Evolutionary conservation across 2,888 invertebrate species (phyloP), one percentile per base, ranked within the genome.

Genomic region (Morpho deidamia): DNA sequence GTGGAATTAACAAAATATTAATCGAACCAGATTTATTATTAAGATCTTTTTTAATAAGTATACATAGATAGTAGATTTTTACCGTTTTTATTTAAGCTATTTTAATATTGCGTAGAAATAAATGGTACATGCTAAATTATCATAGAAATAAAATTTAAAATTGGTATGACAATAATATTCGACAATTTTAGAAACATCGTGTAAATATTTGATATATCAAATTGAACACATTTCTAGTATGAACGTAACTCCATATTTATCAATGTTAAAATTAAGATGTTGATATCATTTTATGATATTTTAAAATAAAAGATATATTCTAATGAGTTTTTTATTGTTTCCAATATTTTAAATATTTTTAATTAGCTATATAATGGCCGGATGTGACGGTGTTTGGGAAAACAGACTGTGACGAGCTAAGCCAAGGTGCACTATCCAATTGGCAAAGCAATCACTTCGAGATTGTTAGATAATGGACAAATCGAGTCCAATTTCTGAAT

Each of bases 241-340:
- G 69, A 69, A 74, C 72, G 69, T 68, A 64, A 69, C 72, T 84
- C 23, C 38, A 50, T 49, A 85, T 85, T 85, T 87, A 88, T 88
- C 87, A 86, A 83, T 88, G 87, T 88, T 87, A 85, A 76, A 66
- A 64, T 68, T 88, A 89, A 87, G 87, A 86, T 85, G 89, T 89
- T 89, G 78, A 85, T 87, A 87, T 88, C 85, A 87, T 86, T 86
- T 88, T 87, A 87, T 83, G 85, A 85, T 77, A 86, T 85, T 88
- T 85, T 79, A 83, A 84, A 88, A 85, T 84, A 83, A 86, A 82
- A 71, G 76, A 74, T 81, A 76, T 83, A 82, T 78, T 74, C 64
- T 63, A 65, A 60, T 62, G 51, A 14, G 46, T 45, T 58, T 62
- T 68, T 65, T 59, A 58, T 66, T 63, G 54, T 44, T 9, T 23